A percentile compares a stretch with the other conserved stretches of the same genome.
phyloP scores from a whole-genome alignment of 2,113 vertebrate species.

The Anoplopoma fimbria region DNA sequence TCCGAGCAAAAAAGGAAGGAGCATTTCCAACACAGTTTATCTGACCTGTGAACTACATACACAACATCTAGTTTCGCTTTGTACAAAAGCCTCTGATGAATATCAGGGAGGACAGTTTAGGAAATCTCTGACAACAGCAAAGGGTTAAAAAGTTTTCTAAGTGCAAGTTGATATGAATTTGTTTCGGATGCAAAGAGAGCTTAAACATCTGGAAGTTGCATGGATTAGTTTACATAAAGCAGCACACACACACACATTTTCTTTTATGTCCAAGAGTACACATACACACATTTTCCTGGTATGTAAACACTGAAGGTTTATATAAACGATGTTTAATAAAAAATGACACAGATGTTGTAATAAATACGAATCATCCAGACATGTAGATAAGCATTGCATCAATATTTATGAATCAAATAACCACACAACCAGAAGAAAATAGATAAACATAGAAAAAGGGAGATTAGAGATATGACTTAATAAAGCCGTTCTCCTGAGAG shows the following conservation, averaged over 20 bases:
- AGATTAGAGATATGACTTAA: background rate
- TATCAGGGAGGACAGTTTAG: no score
- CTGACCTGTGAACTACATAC: background rate
- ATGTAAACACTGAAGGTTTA: slow-evolving; percentile 1
- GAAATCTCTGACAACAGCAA: background rate
- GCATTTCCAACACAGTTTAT: background rate
- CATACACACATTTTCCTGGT: background rate
- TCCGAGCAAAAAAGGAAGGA: background rate
- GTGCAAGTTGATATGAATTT: background rate
- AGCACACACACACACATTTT: background rate
- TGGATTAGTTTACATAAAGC: no score
- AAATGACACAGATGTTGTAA: background rate
- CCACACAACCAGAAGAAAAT: background rate
- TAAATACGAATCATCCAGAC: background rate
- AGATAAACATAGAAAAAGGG: no score
- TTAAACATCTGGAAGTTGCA: background rate
- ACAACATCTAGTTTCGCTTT: no score
- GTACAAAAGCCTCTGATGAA: no score
- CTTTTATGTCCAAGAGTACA: background rate
- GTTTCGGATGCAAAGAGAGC: background rate
- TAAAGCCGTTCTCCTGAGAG: background rate
- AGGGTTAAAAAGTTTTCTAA: background rate
- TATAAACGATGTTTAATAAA: background rate
- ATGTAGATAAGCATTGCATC: background rate
- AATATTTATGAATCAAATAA: background rate